These are phyloP conservation scores for Asarcornis scutulata DNA, from an alignment of 2,113 vertebrate species.

Conservation along the genomic window DNA sequence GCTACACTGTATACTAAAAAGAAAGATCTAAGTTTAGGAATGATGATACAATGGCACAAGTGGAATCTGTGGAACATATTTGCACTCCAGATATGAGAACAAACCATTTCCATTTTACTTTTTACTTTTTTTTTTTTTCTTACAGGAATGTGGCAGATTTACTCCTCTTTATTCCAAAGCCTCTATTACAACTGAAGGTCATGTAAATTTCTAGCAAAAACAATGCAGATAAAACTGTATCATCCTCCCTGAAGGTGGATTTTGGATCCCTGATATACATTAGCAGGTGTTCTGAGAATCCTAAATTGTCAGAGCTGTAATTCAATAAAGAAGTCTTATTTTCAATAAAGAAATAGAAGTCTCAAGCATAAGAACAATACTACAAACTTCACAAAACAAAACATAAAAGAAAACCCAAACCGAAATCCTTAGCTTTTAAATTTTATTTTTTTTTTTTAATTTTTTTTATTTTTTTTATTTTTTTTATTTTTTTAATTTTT, in stretches of 20 bases:
- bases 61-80: not conserved
- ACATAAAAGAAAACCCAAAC: not conserved
- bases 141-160: not conserved
- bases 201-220: not conserved
- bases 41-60: not conserved
- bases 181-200: not conserved
- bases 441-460: not conserved
- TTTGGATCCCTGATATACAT: not conserved
- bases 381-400: not conserved
- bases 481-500: not conserved
- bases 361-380: not conserved
- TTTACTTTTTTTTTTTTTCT: not conserved
- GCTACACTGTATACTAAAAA: not conserved
- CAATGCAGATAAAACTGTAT: not conserved
- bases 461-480: not conserved
- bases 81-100: not conserved
- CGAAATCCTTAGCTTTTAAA: not conserved
- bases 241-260: not conserved
- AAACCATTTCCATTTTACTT: not conserved
- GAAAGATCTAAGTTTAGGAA: not conserved
- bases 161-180: not conserved
- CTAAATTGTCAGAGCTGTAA: constrained; percentile 3
- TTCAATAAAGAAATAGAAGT: not conserved
- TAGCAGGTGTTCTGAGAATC: constrained; percentile 13
- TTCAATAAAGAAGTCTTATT: not conserved